Percentiles rank a stretch among this genome's conserved stretches.
Evolutionary conservation across 2,113 vertebrate species (phyloP).

Genomic region (Falcunculus frontatus): DNA sequence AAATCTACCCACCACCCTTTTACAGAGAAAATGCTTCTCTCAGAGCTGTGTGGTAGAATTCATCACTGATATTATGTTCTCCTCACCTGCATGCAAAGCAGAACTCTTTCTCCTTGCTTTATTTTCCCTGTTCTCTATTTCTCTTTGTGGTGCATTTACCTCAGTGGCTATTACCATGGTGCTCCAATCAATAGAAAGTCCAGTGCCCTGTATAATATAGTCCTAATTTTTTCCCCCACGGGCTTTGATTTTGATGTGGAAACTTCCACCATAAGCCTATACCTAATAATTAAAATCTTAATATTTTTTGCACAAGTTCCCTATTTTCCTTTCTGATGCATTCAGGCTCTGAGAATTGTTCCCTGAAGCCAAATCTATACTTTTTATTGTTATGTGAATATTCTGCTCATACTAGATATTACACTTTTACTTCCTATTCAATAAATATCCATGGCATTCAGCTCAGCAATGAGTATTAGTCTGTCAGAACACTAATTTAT

Average conservation of each 20-base stretch:
- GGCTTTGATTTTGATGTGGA: slow-evolving; percentile 21
- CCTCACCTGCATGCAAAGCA: not conserved
- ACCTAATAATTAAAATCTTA: slow-evolving; percentile 55
- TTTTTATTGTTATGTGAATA: slow-evolving; percentile 67
- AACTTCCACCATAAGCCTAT: not conserved
- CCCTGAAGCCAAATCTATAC: slow-evolving; percentile 69
- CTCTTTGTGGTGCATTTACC: not conserved
- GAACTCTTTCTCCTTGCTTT: not conserved
- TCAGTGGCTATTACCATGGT: slow-evolving; percentile 1
- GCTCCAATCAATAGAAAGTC: slow-evolving; percentile 33
- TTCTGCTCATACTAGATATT: slow-evolving; percentile 53
- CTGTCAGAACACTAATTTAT: slow-evolving; percentile 55
- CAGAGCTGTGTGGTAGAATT: not conserved
- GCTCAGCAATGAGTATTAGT: slow-evolving; percentile 15
- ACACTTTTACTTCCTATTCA: slow-evolving; percentile 56
- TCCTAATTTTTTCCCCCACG: not conserved
- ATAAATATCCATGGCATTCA: slow-evolving; percentile 42
- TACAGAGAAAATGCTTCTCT: not conserved
- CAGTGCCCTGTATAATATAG: slow-evolving; percentile 1
- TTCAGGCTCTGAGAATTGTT: slow-evolving; percentile 28
- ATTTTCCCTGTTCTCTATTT: not conserved
- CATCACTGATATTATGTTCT: not conserved
- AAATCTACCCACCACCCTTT: not conserved
- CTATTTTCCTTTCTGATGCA: not conserved
- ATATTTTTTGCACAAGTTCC: slow-evolving; percentile 42